A percentile compares a stretch with the other conserved stretches of the same genome.
Evolutionary conservation across 2,888 invertebrate species (phyloP).

Genomic region (Tigriopus californicus): DNA sequence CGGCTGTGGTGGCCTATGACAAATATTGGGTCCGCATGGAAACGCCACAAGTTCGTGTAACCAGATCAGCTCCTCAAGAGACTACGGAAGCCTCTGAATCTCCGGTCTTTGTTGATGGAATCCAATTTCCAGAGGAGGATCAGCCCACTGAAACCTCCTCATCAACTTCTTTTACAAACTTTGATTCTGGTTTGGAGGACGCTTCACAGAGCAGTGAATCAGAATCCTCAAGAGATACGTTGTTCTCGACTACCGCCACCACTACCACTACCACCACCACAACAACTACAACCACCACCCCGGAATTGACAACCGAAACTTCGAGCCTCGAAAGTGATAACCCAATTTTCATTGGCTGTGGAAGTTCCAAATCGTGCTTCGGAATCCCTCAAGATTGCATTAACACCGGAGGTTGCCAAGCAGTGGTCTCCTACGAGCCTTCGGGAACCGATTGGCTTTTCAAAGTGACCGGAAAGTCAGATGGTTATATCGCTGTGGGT

Average conservation of each 20-base stretch:
- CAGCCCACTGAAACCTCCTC: background rate
- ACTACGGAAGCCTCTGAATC: background rate
- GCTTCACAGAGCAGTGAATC: conserved; percentile 23
- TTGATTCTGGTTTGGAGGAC: background rate
- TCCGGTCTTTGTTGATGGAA: too few species aligned
- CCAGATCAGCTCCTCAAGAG: background rate
- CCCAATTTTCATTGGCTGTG: background rate
- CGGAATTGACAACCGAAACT: conserved; percentile 20
- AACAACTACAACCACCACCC: conserved; percentile 23
- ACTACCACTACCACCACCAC: conserved; percentile 14
- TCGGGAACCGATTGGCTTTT: background rate
- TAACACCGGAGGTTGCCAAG: background rate
- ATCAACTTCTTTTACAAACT: background rate
- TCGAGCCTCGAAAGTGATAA: background rate
- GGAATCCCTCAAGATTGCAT: conserved; percentile 9
- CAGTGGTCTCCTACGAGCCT: conserved; percentile 1
- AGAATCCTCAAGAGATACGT: conserved; percentile 23
- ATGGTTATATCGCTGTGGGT: conserved; percentile 18
- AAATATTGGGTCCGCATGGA: background rate
- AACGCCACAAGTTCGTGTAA: background rate
- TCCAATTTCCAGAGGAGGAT: background rate
- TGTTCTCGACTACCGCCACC: conserved; percentile 13
- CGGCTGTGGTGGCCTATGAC: background rate
- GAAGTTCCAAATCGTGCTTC: background rate
- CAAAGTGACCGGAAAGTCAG: background rate